These are phyloP conservation scores for Ia io DNA, from an alignment of 2,113 vertebrate species.

Conservation along the genomic window DNA sequence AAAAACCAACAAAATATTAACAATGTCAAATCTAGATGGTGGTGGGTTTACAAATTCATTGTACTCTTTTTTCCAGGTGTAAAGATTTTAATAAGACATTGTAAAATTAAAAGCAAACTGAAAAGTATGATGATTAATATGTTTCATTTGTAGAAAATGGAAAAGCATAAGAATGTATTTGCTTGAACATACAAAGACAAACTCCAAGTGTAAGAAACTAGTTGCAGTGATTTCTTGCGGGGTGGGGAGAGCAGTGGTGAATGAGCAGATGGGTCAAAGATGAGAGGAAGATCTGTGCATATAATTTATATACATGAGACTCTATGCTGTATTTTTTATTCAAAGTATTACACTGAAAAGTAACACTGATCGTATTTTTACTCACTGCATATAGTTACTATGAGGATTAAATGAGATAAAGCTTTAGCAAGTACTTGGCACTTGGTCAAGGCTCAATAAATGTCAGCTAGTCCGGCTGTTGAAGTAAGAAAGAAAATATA, in stretches of 20 bases:
- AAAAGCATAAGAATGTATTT: neutral
- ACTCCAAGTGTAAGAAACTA: neutral
- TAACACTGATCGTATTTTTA: neutral
- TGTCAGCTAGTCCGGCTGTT: neutral
- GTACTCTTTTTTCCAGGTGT: neutral
- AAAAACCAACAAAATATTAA: slow-evolving; percentile 24
- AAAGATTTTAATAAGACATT: neutral
- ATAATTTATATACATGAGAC: neutral
- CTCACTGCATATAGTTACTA: neutral
- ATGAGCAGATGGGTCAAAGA: neutral
- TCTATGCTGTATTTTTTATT: neutral
- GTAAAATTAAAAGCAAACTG: slow-evolving; percentile 26
- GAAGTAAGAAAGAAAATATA: neutral
- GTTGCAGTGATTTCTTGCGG: neutral
- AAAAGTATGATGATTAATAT: neutral
- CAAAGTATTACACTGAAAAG: slow-evolving; percentile 18
- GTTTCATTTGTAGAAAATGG: neutral
- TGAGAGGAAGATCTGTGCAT: neutral
- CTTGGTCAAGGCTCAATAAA: neutral
- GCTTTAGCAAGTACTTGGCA: neutral
- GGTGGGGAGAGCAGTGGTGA: neutral
- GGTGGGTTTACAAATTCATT: neutral
- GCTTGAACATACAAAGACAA: neutral
- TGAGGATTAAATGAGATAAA: neutral
- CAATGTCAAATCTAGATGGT: neutral